These are phyloP conservation scores for Amblyteles armatorius DNA, from an alignment of 2,888 invertebrate species.

Conservation along the genomic window DNA sequence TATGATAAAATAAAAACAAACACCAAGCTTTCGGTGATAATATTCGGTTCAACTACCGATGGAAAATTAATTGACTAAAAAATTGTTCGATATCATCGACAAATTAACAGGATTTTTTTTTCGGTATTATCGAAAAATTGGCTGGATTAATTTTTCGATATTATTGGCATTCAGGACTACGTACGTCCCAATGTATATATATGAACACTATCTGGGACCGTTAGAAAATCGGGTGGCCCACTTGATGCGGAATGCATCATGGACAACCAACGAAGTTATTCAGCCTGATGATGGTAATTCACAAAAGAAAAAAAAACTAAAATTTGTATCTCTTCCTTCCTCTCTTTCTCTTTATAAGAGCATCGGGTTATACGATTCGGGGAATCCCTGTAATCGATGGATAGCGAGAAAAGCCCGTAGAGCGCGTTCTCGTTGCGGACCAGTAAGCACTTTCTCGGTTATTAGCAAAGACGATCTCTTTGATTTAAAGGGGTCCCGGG, in stretches of 20 bases:
- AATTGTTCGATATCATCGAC: no score
- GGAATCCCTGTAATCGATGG: conserved; percentile 68
- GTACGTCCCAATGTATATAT: no score
- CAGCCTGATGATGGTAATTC: not conserved
- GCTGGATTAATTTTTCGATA: no score
- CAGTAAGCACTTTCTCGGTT: conserved; percentile 70
- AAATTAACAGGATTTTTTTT: no score
- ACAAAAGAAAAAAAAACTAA: not conserved
- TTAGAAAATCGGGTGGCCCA: not conserved
- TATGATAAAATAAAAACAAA: no score
- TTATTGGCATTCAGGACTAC: no score
- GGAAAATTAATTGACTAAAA: not conserved
- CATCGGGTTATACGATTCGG: conserved; percentile 61
- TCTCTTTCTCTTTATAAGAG: conserved; percentile 34
- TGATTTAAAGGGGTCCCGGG: conserved; percentile 74
- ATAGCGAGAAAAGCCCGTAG: conserved; percentile 61
- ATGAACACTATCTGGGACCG: no score
- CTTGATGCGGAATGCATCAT: not conserved
- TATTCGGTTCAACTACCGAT: not conserved
- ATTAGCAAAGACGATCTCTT: conserved; percentile 75
- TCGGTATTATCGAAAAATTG: no score
- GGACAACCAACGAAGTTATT: not conserved
- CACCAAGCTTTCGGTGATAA: no score
- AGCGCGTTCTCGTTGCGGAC: conserved; percentile 52
- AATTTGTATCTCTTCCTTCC: not conserved